These are phyloP conservation scores for Drosophila micromelanica DNA, from an alignment of 1,140 invertebrate species.

Conservation along the genomic window DNA sequence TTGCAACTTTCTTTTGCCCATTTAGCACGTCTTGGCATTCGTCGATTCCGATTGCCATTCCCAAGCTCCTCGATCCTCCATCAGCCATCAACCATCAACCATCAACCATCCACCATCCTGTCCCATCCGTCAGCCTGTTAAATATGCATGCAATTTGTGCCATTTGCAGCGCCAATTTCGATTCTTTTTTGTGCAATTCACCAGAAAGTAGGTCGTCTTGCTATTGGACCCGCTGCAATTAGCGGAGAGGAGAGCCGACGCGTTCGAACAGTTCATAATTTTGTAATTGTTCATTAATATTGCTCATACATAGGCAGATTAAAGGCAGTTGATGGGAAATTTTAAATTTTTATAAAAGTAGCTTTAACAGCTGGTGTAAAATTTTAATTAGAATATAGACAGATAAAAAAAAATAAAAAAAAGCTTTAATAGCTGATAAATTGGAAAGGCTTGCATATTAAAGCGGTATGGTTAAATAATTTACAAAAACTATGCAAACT, in stretches of 20 bases:
- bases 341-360: neutral
- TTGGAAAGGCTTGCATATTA: neutral
- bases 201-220: conserved; percentile 44
- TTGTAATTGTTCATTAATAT: conserved; percentile 38
- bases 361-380: too few species aligned
- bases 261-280: conserved; percentile 44
- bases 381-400: too few species aligned
- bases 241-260: too few species aligned
- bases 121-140: conserved; percentile 33
- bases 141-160: conserved; percentile 67
- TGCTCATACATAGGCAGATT: conserved; percentile 15
- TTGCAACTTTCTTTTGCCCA: conserved; percentile 70
- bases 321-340: conserved; percentile 10
- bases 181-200: conserved; percentile 10
- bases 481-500: too few species aligned
- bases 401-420: too few species aligned
- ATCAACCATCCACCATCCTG: neutral
- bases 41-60: conserved; percentile 23
- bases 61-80: neutral
- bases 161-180: conserved; percentile 27
- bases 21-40: conserved; percentile 67
- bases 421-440: neutral
- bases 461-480: too few species aligned
- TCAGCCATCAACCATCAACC: neutral
- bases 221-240: neutral